Evolutionary conservation across 2,888 invertebrate genomes (phyloP).

Genomic region (Mantis religiosa): DNA sequence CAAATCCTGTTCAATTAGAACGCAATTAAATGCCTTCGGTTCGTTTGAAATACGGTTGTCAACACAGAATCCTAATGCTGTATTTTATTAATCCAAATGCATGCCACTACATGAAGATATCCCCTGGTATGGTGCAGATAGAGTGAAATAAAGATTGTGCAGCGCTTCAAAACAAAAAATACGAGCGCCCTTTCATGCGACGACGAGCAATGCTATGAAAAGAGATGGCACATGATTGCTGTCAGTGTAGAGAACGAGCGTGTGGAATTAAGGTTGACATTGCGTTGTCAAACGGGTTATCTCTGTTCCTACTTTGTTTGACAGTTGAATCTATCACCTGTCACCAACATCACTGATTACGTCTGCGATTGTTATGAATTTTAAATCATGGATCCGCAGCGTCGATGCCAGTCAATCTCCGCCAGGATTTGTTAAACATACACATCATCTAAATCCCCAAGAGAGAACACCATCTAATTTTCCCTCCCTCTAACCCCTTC

Average conservation of each 20-base stretch:
- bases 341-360: not conserved
- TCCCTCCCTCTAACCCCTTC: too few species aligned
- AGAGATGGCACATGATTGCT: not conserved
- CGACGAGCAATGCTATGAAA: not conserved
- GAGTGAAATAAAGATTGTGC: not conserved
- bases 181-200: not conserved
- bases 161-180: not conserved
- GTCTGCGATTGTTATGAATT: not conserved
- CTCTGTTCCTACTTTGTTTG: not conserved
- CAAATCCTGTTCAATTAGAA: not conserved
- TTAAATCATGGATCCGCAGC: not conserved
- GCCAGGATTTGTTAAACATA: not conserved
- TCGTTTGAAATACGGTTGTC: too few species aligned
- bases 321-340: not conserved
- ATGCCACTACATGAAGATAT: not conserved
- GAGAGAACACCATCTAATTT: too few species aligned
- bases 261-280: not conserved
- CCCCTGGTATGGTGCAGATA: not conserved
- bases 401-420: not conserved
- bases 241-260: not conserved
- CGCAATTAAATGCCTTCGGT: too few species aligned
- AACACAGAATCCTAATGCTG: not conserved
- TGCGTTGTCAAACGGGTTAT: not conserved
- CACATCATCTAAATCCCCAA: not conserved
- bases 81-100: not conserved